A percentile compares a stretch with the other conserved stretches of the same genome.
Conservation (phyloP, 2,888 invertebrate species). For the Willowsia nigromaculata region DNA sequence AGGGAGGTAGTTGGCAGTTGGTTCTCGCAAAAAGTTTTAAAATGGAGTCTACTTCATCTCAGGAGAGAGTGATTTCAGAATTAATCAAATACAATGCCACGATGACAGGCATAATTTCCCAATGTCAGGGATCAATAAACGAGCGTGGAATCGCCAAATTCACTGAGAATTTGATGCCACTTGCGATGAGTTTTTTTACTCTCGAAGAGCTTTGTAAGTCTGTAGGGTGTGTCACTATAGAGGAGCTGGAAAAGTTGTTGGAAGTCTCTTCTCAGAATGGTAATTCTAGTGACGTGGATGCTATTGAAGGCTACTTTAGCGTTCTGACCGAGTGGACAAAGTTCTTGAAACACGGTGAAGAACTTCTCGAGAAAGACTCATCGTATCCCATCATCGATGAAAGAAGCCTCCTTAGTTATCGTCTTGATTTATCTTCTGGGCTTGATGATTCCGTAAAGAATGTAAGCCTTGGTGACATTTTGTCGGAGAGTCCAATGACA, state of each 20-base stretch:
- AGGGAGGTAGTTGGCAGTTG: too few species aligned
- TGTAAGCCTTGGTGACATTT: conserved; percentile 20
- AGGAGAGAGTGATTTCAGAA: not conserved
- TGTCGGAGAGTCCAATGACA: conserved; percentile 42
- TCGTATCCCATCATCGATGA: not conserved
- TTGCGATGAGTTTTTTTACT: not conserved
- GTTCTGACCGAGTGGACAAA: conserved; percentile 64
- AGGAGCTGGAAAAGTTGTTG: conserved; percentile 17
- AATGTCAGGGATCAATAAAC: not conserved
- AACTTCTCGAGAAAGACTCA: not conserved
- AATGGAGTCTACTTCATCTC: not conserved
- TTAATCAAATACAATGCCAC: not conserved
- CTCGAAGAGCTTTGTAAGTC: conserved; percentile 14
- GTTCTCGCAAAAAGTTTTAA: not conserved
- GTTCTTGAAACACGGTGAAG: conserved; percentile 71
- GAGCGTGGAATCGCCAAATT: conserved; percentile 21
- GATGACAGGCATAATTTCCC: not conserved
- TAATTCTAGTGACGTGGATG: conserved; percentile 54
- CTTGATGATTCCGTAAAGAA: not conserved
- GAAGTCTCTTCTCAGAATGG: conserved; percentile 1
- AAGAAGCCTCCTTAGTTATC: not conserved
- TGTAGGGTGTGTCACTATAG: not conserved
- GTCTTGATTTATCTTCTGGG: conserved; percentile 1
- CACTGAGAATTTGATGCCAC: not conserved
- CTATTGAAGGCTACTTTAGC: conserved; percentile 67